phyloP scores from a whole-genome alignment of 2,888 invertebrate genomes.

The Anodontia alba region DNA sequence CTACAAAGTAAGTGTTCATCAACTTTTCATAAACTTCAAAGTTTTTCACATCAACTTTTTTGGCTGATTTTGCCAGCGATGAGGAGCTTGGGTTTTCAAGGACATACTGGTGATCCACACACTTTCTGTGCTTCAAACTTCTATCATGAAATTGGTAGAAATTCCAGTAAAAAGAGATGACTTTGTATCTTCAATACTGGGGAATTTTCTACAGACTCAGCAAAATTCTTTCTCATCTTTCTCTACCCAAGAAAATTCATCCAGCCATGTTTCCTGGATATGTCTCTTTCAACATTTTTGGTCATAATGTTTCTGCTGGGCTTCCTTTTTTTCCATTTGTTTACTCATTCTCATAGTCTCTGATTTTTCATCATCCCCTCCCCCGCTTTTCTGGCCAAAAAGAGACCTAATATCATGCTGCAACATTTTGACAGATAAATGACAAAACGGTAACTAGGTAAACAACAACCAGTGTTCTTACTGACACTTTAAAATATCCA shows the following conservation, averaged over 20 bases:
- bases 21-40: slow-evolving; percentile 13
- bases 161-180: slow-evolving; percentile 26
- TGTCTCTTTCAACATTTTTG: neutral
- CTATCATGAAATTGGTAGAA: slow-evolving; percentile 29
- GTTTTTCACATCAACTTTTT: slow-evolving; percentile 22
- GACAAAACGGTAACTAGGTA: neutral
- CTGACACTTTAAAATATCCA: neutral
- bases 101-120: slow-evolving; percentile 19
- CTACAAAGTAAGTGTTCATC: slow-evolving; percentile 42
- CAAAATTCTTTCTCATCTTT: neutral
- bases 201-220: slow-evolving; percentile 10
- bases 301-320: neutral
- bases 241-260: neutral
- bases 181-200: neutral
- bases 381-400: too few relatives aligned
- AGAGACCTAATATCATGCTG: too few relatives aligned
- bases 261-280: too few relatives aligned
- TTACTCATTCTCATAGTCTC: neutral
- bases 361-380: too few relatives aligned
- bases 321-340: neutral
- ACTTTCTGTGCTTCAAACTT: slow-evolving; percentile 31
- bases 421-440: neutral
- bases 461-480: neutral
- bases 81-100: slow-evolving; percentile 15
- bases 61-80: slow-evolving; percentile 21